Base-by-base conservation (phyloP, 1,140 invertebrate species). In the Drosophila lini region DNA sequence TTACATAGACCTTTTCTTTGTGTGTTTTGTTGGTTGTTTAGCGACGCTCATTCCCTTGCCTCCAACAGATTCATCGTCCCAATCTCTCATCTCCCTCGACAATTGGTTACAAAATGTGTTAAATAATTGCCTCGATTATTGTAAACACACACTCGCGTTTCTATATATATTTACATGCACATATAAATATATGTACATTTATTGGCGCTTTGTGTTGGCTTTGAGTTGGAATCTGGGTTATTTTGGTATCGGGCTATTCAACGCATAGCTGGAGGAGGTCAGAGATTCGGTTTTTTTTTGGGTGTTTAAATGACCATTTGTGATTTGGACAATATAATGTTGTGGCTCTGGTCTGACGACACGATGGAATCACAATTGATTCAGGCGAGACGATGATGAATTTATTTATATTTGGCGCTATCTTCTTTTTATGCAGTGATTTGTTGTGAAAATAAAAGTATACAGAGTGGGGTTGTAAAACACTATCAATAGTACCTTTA, bases 121-220 rank as follows among this genome's bases (percentile, higher is more conserved):
- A 90, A 88, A 80, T 88, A 88, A 88, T 88, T 88, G 74, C 57
- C 68, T 40, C 73, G 65, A 75, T 76, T 83, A 88, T 82, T 74
- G 62, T 60, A 57, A 52, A 59, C 44, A 74, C 40, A 70, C 40
- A 70, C 48, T 58, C 52, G 32, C 16, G 22, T 10, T 41, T 41
- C 16, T 41, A 38, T 34, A 38, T 28, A 32, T 34, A 60, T 48
- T 10, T 32, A 13, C 25, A n/a, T 63, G 10, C 8, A 36, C 25
- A 5, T 10, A 28, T 48, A 48, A n/a, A 28, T 48, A 16, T 32
- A 28, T 48, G 11, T 32, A 50, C 10, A 32, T 50, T 16, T 50
- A 32, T 32, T 16, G n/a, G 47, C 19, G 55, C 55, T 25, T 44
- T 69, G 28, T 31, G 40, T 45, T 41, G 25, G 48, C 15, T 47